phyloP scores from a whole-genome alignment of 1,140 invertebrate species.

The Rhopalosiphum padi region DNA sequence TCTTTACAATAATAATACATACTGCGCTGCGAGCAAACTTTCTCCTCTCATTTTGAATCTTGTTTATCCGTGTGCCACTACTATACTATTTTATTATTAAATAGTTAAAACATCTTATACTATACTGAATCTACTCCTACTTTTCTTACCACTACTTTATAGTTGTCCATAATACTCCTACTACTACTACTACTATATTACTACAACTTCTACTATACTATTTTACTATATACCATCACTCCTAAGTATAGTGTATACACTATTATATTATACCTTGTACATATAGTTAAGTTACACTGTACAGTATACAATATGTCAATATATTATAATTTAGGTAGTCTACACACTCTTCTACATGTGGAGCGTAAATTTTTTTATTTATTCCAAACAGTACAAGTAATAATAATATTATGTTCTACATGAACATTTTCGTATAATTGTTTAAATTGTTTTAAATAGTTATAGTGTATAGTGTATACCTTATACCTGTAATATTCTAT shows the following conservation, averaged over 20 bases:
- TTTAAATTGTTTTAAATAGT: background rate
- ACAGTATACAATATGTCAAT: background rate
- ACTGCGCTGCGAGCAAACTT: slow-evolving; percentile 24
- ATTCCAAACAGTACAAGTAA: background rate
- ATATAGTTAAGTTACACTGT: background rate
- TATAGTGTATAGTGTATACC: no score
- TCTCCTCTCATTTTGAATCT: slow-evolving; percentile 40
- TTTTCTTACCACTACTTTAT: background rate
- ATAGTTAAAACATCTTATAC: background rate
- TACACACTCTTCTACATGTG: background rate
- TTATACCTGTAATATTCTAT: background rate
- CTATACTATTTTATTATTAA: background rate
- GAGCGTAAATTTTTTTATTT: background rate
- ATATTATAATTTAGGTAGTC: background rate
- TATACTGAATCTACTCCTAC: background rate
- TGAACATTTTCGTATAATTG: background rate
- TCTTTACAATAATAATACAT: slow-evolving; percentile 16
- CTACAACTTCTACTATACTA: background rate
- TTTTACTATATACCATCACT: background rate
- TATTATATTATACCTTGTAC: background rate
- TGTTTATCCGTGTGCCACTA: background rate
- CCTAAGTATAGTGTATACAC: background rate
- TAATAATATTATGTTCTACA: background rate
- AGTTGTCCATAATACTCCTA: background rate
- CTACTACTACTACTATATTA: background rate